Base-by-base conservation (phyloP, 2,888 invertebrate genomes). In the Bellardia pandia region DNA sequence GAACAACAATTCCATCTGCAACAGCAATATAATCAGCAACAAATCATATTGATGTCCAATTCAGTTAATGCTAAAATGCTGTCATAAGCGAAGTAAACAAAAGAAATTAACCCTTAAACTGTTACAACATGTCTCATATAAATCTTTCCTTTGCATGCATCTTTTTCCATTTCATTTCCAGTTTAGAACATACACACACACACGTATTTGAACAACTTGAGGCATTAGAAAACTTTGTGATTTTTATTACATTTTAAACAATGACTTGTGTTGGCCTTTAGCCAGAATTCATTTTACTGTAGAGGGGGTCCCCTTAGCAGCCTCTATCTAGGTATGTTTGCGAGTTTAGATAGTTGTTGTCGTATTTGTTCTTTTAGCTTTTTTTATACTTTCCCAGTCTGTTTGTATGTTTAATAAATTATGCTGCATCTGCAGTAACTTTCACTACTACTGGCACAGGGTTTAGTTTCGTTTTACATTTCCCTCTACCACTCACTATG, bases 341-440 rank as follows among this genome's bases (percentile, higher is more conserved):
- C 14, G 11, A 33, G 53, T 69, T n/a, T 51, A 37, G 37, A 37
- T 37, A 37, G 37, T 45, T 51, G 33, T 48, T 45, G 45, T 45
- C 45, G 45, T 45, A 68, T 45, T 45, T 23, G 13, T 40, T 42
- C 16, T 42, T 48, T 68, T 66, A 8, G 33, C 3, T 51, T 69
- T n/a, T 33, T 51, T 13, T 45, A 30, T 45, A 16, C n/a, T 56
- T 45, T 64, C 9, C 6, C 23, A 30, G 64, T 40, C 14, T 42
- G 51, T 79, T 62, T 72, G 33, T 64, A 9, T 53, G 37, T 64
- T 64, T 16, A 42, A 64, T 30, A 80, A 72, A 72, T 64, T 53
- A 64, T 72, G 74, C 56, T 74, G 81, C 66, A 74, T 48, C 56
- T 81, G 74, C 74, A 75, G 48, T 58, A 81, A 68, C 66, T 81